Evolutionary conservation across 2,113 vertebrate genomes (phyloP).

Genomic region (Clarias magur): DNA sequence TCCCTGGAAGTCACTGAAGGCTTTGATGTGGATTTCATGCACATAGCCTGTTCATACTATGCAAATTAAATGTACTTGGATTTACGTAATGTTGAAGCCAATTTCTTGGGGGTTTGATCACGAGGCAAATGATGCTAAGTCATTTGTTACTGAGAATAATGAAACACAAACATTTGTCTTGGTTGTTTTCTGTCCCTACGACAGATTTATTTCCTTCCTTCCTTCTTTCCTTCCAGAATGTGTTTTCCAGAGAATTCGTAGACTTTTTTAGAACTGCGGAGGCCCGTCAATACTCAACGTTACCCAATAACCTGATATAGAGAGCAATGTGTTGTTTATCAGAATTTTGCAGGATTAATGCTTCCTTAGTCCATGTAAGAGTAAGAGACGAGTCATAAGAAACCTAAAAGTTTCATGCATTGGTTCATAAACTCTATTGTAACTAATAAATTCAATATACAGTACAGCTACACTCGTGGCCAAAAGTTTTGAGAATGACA

Average conservation of each 20-base stretch:
- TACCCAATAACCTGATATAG: not conserved
- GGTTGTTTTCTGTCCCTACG: not conserved
- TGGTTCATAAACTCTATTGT: not conserved
- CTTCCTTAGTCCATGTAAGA: not conserved
- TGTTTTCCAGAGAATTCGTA: slow-evolving; percentile 10
- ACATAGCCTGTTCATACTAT: not conserved
- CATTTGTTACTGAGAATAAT: not conserved
- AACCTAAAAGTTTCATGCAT: not conserved
- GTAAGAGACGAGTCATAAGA: not conserved
- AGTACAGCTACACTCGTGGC: not conserved
- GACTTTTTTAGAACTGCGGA: not conserved
- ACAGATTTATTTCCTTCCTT: not conserved
- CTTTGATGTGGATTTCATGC: not conserved
- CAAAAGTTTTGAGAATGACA: too few relatives aligned
- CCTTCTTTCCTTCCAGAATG: not conserved
- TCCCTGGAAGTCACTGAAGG: not conserved
- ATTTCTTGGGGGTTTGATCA: too few relatives aligned
- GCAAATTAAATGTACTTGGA: not conserved
- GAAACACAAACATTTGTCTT: not conserved
- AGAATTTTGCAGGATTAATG: too few relatives aligned
- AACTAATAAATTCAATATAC: not conserved
- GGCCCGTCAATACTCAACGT: too few relatives aligned
- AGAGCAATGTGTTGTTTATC: not conserved
- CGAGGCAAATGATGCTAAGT: not conserved
- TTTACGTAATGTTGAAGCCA: not conserved